These are phyloP conservation scores for Cactoblastis cactorum DNA, from an alignment of 2,888 invertebrate genomes.

Conservation along the genomic window DNA sequence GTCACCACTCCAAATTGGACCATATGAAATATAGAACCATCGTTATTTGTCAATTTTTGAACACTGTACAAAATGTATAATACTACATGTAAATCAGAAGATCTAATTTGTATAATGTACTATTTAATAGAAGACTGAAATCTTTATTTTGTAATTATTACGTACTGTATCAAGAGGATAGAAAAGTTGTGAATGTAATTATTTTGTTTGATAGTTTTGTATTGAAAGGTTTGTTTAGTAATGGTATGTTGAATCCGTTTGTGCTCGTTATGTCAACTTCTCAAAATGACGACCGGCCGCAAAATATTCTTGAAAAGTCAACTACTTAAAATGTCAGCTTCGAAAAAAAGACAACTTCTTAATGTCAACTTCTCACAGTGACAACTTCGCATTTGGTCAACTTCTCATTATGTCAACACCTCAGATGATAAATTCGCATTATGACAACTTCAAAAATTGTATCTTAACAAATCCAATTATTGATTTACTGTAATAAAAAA, in stretches of 20 bases:
- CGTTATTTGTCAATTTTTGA: constrained; percentile 23
- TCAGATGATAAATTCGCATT: too few species aligned
- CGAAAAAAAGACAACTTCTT: too few species aligned
- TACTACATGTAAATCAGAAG: constrained; percentile 54
- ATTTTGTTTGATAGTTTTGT: constrained; percentile 35
- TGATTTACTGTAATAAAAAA: too few species aligned
- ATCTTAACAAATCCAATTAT: too few species aligned
- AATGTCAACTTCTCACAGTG: too few species aligned
- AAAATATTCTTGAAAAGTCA: too few species aligned
- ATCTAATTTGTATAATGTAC: constrained; percentile 59
- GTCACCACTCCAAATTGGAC: neutral
- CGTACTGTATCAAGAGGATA: constrained; percentile 39
- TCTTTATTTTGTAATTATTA: constrained; percentile 62
- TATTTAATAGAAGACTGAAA: constrained; percentile 75
- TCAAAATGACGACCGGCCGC: too few species aligned
- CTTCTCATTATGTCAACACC: too few species aligned
- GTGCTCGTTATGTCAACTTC: too few species aligned
- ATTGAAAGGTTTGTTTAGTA: constrained; percentile 30
- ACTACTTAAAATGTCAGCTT: too few species aligned
- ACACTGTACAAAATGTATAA: constrained; percentile 63
- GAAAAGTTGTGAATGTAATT: constrained; percentile 34
- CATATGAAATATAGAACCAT: constrained; percentile 3
- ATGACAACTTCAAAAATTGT: too few species aligned
- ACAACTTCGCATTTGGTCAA: too few species aligned
- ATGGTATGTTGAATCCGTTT: constrained; percentile 32